A percentile compares a stretch with the other conserved stretches of the same genome.
Evolutionary conservation across 2,888 invertebrate genomes (phyloP).

Genomic region (Xanthia togata): DNA sequence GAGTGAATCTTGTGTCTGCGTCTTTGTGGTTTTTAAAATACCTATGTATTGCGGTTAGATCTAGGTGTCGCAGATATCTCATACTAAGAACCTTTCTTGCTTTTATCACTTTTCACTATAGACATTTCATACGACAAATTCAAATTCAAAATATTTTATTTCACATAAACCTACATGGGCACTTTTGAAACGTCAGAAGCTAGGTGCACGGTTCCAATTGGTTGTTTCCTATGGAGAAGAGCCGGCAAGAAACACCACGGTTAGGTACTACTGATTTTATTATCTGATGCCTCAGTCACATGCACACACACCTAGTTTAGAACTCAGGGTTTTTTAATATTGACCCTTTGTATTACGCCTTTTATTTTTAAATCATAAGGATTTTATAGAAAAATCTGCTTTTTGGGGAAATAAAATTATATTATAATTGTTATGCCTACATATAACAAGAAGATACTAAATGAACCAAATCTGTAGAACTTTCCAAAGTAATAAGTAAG

Average conservation of each 20-base stretch:
- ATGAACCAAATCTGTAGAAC: not conserved
- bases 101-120: not conserved
- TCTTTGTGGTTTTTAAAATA: slow-evolving; percentile 6
- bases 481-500: not conserved
- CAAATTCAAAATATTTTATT: too few relatives aligned
- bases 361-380: not conserved
- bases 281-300: not conserved
- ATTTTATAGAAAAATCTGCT: not conserved
- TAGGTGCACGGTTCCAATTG: too few relatives aligned
- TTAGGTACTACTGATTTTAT: not conserved
- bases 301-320: too few relatives aligned
- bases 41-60: slow-evolving; percentile 11
- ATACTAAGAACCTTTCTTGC: not conserved
- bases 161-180: too few relatives aligned
- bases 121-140: too few relatives aligned
- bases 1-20: not conserved
- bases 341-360: not conserved
- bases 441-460: not conserved
- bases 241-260: too few relatives aligned
- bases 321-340: not conserved
- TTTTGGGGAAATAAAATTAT: not conserved
- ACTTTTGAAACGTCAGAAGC: too few relatives aligned
- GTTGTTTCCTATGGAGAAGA: too few relatives aligned
- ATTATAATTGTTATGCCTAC: too few relatives aligned
- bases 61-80: not conserved